Evolutionary conservation across 2,888 invertebrate genomes (phyloP).

Genomic region (Perithous albicinctus): DNA sequence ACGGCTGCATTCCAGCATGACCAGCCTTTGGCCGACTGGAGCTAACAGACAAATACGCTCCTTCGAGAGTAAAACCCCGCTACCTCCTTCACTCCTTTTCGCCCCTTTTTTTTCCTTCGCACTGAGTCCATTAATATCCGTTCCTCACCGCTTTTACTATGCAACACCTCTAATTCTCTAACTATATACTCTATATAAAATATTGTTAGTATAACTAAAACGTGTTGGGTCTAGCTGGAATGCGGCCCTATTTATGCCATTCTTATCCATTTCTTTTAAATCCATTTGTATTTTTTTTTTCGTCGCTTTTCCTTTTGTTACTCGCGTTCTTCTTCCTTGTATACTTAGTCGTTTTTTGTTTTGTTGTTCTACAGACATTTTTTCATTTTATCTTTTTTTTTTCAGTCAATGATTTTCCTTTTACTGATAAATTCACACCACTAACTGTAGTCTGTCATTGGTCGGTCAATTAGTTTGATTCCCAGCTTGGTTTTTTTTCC

Average conservation of each 20-base stretch:
- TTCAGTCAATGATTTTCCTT: conserved; percentile 77
- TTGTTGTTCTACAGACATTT: conserved; percentile 68
- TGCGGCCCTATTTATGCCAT: conserved; percentile 82
- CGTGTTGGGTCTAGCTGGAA: conserved; percentile 84
- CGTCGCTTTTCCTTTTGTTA: conserved; percentile 64
- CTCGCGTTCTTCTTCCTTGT: conserved; percentile 51
- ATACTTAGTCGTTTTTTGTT: conserved; percentile 65
- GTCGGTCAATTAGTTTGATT: conserved; percentile 84
- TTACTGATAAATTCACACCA: conserved; percentile 81
- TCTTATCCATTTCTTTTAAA: conserved; percentile 69
- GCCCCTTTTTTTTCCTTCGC: conserved; percentile 10
- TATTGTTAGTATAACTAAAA: conserved; percentile 85
- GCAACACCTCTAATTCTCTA: conserved; percentile 83
- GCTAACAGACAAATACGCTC: conserved; percentile 85
- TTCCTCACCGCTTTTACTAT: conserved; percentile 69
- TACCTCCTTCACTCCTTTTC: conserved; percentile 66
- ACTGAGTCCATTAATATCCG: conserved; percentile 36
- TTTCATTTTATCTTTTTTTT: conserved; percentile 14
- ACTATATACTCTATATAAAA: conserved; percentile 85
- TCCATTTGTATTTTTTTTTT: conserved; percentile 56
- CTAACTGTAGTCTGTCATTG: conserved; percentile 83
- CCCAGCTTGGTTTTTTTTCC: conserved; percentile 78
- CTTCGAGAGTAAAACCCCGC: conserved; percentile 81
- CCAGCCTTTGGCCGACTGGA: conserved; percentile 84
- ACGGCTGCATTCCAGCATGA: conserved; percentile 84